Evolutionary conservation across 2,797 vertebrate species (phyloP).

Genomic region (Phataginus tricuspis): DNA sequence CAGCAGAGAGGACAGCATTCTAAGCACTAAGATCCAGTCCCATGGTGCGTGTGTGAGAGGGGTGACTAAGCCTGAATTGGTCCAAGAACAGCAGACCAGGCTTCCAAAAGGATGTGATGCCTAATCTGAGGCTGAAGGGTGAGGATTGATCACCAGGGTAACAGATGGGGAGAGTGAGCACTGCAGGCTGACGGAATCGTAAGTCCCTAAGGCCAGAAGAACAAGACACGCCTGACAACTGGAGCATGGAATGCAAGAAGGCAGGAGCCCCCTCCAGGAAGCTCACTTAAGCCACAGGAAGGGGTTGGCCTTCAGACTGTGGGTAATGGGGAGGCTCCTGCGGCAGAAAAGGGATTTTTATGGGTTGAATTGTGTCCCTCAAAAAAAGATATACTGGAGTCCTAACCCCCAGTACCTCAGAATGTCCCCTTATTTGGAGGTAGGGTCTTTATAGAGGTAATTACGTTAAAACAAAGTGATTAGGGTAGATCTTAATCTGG

Average conservation of each 20-base stretch:
- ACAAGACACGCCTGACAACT: neutral
- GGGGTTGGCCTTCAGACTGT: neutral
- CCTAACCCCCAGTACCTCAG: neutral
- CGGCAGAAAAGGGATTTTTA: neutral
- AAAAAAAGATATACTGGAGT: neutral
- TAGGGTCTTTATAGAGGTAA: neutral
- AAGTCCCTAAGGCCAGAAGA: neutral
- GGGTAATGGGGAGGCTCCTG: neutral
- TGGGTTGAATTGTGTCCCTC: neutral
- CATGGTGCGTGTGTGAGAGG: neutral
- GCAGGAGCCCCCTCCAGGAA: neutral
- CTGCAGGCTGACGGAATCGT: neutral
- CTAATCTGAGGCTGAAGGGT: neutral
- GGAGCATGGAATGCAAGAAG: neutral
- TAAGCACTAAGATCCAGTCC: neutral
- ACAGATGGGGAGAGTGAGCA: neutral
- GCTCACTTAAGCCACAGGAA: neutral
- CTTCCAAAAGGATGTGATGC: neutral
- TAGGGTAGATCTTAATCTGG: neutral
- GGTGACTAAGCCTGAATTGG: neutral
- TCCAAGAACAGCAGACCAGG: neutral
- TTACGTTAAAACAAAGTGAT: constrained; percentile 5
- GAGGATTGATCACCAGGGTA: neutral
- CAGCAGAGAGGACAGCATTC: neutral
- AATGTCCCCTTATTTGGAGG: neutral